Base-by-base conservation (phyloP, 2,888 invertebrate species). In the Ellobium chinense region DNA sequence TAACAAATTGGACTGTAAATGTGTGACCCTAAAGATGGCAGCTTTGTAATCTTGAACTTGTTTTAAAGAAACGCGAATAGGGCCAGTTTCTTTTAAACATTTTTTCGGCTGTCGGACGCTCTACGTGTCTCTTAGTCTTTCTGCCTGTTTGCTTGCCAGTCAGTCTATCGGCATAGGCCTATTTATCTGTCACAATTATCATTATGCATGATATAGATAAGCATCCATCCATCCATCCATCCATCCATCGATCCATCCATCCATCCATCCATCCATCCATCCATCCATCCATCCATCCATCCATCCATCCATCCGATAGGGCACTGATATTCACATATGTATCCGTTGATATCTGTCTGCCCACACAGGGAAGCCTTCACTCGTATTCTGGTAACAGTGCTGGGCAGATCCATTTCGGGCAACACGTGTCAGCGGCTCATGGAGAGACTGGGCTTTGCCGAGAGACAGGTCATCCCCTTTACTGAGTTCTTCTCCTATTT, bases 401-500 rank as follows among this genome's bases (percentile, higher is more conserved):
- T 91, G 7, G 87, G 89, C 37, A 85, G 89, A 7, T 88, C 89
- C 46, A 72, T 92, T 21, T 86, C 82, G 29, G 88, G 87, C 76
- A 77, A 85, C 4, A 87, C 88, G 76, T 90, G 87, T 81, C 87
- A 83, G 72, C 80, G 88, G 21, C 87, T 92, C 54, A 77, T 91
- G 82, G 89, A 91, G 54, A 72, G 92, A 65, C 78, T 92, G 5
- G 89, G 89, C 31, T 85, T 91, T 72, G 84, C 81, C 63, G 90
- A 90, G 80, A 85, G 86, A 46, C 83, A 87, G 37, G 83, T 91
- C 31, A 88, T 92, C 77, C 89, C 88, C 82, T 91, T 91, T 84
- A 85, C 89, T 4, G 92, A 92, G 66, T 92, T 92, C 88, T 91
- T 89, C 84, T 81, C 90, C n/a, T 82, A 85, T 54, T 91, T 92